Base-by-base conservation (phyloP, 1,140 invertebrate species). In the Octopus bimaculoides region DNA sequence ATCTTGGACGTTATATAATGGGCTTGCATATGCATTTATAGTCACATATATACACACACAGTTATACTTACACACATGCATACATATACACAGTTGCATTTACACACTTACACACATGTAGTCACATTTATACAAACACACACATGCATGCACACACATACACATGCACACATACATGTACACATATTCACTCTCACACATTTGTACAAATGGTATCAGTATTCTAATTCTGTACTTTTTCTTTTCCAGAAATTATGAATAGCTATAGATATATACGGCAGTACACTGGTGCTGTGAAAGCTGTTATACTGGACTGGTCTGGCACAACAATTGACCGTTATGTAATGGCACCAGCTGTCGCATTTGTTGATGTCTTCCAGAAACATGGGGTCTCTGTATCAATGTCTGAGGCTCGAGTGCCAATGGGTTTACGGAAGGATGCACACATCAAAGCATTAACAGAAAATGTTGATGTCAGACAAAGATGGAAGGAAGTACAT, bases 351-450 rank as follows among this genome's bases (percentile, higher is more conserved):
- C 87, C 88, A 6, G 87, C 88, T 20, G 82, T 86, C 0, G 85
- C 85, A 0, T 89, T 89, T 78, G 83, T 84, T 7, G 84, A 88
- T 5, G 84, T 88, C 20, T 89, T 89, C 79, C 80, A 86, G 54
- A 87, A 89, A 78, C 83, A 86, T 81, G 86, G 85, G 71, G 87
- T 89, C 0, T 87, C 87, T 0, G 88, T 89, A 56, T 79, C 82
- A 2, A 88, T 89, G 87, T 73, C 81, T 52, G 87, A 89, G 76
- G 83, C 87, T 14, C 81, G 88, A 26, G 75, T 79, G 14, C 87
- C 88, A 4, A 89, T 89, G 87, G 88, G 88, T 20, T 81, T 89
- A 4, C 81, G 88, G 3, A 89, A 88, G 77, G 88, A 89, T 80
- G 81, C 87, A n/a, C 88, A 89, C 74, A 89, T 89, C 54, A 85